A percentile compares a stretch with the other conserved stretches of the same genome.
These are phyloP conservation scores for Netelia melanura DNA, from an alignment of 2,888 invertebrate species.

Conservation along the genomic window DNA sequence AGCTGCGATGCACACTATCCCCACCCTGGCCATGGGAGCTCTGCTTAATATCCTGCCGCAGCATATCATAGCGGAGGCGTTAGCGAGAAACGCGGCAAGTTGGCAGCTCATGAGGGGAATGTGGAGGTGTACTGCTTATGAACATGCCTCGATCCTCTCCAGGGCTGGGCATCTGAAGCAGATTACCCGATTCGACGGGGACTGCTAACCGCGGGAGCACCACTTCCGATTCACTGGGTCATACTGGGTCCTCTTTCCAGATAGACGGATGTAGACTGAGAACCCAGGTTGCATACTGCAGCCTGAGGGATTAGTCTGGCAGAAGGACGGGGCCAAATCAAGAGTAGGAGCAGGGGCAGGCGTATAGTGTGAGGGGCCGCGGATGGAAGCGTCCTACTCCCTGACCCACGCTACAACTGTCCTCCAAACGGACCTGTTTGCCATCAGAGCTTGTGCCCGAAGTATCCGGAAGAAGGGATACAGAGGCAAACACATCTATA, in stretches of 20 bases:
- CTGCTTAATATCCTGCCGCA: background rate
- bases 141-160: background rate
- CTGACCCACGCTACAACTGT: too few species aligned
- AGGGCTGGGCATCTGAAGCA: background rate
- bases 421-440: too few species aligned
- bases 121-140: background rate
- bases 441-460: too few species aligned
- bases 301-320: constrained; percentile 37
- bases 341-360: background rate
- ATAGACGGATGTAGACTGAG: too few species aligned
- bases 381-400: too few species aligned
- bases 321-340: constrained; percentile 32
- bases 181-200: too few species aligned
- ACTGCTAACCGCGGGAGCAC: background rate
- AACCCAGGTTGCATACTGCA: background rate
- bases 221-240: background rate
- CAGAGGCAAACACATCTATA: too few species aligned
- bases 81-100: background rate
- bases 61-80: background rate
- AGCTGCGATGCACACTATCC: constrained; percentile 33
- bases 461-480: too few species aligned
- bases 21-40: too few species aligned
- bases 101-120: too few species aligned
- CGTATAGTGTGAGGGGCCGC: too few species aligned
- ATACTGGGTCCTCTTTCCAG: background rate